These are phyloP conservation scores for Eilema caniola DNA, from an alignment of 2,888 invertebrate genomes.

Conservation along the genomic window DNA sequence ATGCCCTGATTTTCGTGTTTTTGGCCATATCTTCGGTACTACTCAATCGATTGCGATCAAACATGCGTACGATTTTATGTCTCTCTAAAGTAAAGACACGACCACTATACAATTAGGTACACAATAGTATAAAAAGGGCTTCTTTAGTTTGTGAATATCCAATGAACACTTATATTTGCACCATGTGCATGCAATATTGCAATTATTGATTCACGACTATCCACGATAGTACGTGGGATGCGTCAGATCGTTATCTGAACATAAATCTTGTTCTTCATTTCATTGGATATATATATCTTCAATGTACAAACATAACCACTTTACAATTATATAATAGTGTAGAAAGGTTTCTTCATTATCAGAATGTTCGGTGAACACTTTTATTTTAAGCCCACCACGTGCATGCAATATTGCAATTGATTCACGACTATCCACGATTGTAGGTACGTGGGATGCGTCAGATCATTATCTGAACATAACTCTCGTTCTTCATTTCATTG, in stretches of 20 bases:
- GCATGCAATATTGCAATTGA: slow-evolving; percentile 38
- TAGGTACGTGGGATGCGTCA: slow-evolving; percentile 42
- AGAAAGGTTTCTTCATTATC: slow-evolving; percentile 26
- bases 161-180: slow-evolving; percentile 37
- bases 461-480: slow-evolving; percentile 49
- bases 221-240: slow-evolving; percentile 42
- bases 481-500: too few relatives aligned
- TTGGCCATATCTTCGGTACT: too few relatives aligned
- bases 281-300: too few relatives aligned
- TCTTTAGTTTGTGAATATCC: slow-evolving; percentile 35
- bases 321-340: not conserved
- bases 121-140: slow-evolving; percentile 1
- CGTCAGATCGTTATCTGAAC: slow-evolving; percentile 46
- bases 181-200: slow-evolving; percentile 32
- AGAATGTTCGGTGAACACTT: slow-evolving; percentile 40
- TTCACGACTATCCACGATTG: slow-evolving; percentile 40
- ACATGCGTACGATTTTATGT: too few relatives aligned
- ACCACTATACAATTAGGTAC: not conserved
- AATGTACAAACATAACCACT: too few relatives aligned
- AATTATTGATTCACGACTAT: slow-evolving; percentile 47
- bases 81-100: too few relatives aligned
- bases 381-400: slow-evolving; percentile 34
- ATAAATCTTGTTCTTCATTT: too few relatives aligned
- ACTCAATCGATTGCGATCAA: too few relatives aligned
- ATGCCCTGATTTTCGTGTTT: too few relatives aligned